A percentile compares a stretch with the other conserved stretches of the same genome.
These are phyloP conservation scores for Globicephala melas DNA, from an alignment of 2,113 vertebrate species.

Conservation along the genomic window DNA sequence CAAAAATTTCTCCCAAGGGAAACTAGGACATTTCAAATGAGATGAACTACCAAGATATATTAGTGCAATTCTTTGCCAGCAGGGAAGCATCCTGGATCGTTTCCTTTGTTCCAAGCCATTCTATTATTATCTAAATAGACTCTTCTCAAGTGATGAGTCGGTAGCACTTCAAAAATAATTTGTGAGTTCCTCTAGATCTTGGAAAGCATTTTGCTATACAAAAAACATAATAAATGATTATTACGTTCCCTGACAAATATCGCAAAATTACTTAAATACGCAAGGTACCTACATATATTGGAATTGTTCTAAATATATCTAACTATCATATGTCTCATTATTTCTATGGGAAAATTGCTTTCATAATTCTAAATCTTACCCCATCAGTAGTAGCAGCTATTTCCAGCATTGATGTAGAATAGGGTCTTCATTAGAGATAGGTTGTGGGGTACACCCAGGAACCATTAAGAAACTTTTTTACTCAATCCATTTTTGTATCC, in stretches of 20 bases:
- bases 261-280: background rate
- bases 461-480: background rate
- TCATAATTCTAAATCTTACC: background rate
- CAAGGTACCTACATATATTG: background rate
- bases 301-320: background rate
- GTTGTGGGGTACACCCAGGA: background rate
- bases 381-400: background rate
- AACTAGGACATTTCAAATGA: constrained; percentile 20
- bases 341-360: background rate
- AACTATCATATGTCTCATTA: background rate
- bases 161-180: constrained; percentile 42
- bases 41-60: background rate
- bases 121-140: constrained; percentile 19
- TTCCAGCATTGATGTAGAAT: background rate
- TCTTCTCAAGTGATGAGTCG: constrained; percentile 22
- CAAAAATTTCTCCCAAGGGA: background rate
- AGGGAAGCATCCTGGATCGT: background rate
- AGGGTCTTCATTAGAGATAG: background rate
- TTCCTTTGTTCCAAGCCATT: constrained; percentile 30
- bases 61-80: background rate
- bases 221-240: constrained; percentile 12
- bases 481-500: background rate
- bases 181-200: constrained; percentile 19
- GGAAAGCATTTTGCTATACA: constrained; percentile 18
- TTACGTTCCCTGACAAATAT: background rate